phyloP scores from a whole-genome alignment of 2,888 invertebrate genomes.

The Lithosia quadra region DNA sequence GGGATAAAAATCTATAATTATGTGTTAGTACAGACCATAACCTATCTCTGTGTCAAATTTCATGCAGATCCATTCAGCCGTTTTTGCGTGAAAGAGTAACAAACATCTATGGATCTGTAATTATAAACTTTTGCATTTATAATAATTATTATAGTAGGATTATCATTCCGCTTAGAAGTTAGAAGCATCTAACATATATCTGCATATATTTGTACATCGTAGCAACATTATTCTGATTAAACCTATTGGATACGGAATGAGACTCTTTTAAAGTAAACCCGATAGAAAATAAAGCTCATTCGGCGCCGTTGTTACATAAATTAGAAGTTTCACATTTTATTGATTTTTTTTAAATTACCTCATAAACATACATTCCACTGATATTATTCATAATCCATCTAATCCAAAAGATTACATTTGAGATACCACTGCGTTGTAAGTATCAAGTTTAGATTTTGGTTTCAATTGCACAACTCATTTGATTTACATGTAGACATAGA shows the following conservation, averaged over 20 bases:
- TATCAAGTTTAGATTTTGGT: background rate
- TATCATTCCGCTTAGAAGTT: too few species aligned
- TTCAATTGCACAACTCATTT: background rate
- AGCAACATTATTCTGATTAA: background rate
- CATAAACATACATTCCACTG: background rate
- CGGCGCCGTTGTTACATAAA: slow-evolving; percentile 1
- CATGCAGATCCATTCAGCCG: too few species aligned
- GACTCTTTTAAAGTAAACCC: background rate
- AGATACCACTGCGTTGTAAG: background rate
- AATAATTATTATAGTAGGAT: too few species aligned
- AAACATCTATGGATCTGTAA: too few species aligned
- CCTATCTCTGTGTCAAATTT: too few species aligned
- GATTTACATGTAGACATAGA: background rate
- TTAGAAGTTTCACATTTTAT: background rate
- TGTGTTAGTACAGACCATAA: too few species aligned
- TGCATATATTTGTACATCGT: too few species aligned
- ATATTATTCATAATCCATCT: slow-evolving; percentile 1
- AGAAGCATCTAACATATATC: too few species aligned
- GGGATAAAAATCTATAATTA: too few species aligned
- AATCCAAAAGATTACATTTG: background rate
- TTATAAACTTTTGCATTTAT: too few species aligned
- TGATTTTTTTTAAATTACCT: background rate
- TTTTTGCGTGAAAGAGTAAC: too few species aligned
- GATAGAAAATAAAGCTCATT: background rate
- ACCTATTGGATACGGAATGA: background rate